phyloP scores from a whole-genome alignment of 2,888 invertebrate species.

The Rhingia campestris region DNA sequence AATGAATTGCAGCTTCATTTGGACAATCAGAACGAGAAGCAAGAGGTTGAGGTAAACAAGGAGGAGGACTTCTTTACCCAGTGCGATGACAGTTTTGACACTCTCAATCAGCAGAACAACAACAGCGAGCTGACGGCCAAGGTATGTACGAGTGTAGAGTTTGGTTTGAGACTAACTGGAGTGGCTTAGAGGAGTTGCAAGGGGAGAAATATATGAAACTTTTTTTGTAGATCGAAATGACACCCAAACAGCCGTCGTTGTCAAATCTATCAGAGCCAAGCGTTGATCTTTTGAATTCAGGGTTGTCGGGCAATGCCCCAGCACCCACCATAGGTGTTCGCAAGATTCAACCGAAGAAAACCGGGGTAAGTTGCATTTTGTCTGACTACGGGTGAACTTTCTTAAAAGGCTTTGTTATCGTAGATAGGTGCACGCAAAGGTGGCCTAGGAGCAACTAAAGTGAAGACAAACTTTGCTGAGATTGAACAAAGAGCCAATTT shows the following conservation, averaged over 20 bases:
- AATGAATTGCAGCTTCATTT: conserved; percentile 87
- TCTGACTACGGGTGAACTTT: no score
- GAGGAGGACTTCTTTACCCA: conserved; percentile 96
- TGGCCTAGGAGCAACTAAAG: conserved; percentile 96
- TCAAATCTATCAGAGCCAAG: conserved; percentile 78
- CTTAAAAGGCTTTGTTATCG: conserved; percentile 61
- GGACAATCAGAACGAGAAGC: conserved; percentile 86
- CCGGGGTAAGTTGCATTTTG: conserved; percentile 84
- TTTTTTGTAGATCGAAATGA: conserved; percentile 76
- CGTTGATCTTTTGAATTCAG: conserved; percentile 81
- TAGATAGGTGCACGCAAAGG: conserved; percentile 94
- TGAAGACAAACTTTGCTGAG: conserved; percentile 96
- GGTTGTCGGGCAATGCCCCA: conserved; percentile 81
- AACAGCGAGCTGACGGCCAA: conserved; percentile 80
- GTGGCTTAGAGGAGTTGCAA: neutral
- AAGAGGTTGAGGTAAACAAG: conserved; percentile 85
- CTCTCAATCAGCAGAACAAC: conserved; percentile 82
- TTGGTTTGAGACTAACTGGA: conserved; percentile 33
- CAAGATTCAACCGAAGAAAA: conserved; percentile 88
- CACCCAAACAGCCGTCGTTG: conserved; percentile 22
- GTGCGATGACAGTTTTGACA: conserved; percentile 84
- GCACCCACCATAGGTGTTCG: conserved; percentile 89
- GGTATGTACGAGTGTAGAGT: conserved; percentile 82
- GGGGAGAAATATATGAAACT: neutral
- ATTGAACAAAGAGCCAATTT: conserved; percentile 95